Percentiles rank a stretch among this genome's conserved stretches.
phyloP scores from a whole-genome alignment of 2,113 vertebrate species.

The Gopherus evgoodei region DNA sequence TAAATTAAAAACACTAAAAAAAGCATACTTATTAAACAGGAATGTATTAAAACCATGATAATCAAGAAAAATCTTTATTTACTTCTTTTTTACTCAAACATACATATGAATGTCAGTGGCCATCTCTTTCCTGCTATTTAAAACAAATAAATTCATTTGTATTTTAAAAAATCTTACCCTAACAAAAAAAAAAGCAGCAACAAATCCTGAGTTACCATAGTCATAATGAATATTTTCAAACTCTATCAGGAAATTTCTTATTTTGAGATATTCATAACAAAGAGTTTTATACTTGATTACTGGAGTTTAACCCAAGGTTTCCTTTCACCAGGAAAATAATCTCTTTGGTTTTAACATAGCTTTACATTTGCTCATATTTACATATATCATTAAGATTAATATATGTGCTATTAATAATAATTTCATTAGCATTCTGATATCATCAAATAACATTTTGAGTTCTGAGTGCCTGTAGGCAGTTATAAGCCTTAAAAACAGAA shows the following conservation, averaged over 20 bases:
- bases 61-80: conserved; percentile 3
- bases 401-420: conserved; percentile 78
- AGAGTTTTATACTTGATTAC: conserved; percentile 32
- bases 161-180: background rate
- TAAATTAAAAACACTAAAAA: conserved; percentile 1
- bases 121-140: conserved; percentile 33
- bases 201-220: background rate
- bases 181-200: background rate
- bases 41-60: background rate
- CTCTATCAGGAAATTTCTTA: conserved; percentile 27
- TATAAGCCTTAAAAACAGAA: conserved; percentile 69
- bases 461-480: conserved; percentile 72
- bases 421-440: conserved; percentile 78
- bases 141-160: conserved; percentile 7
- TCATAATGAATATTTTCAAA: conserved; percentile 7
- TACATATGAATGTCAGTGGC: background rate
- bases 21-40: background rate
- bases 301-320: conserved; percentile 67
- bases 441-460: conserved; percentile 79
- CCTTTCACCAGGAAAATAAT: conserved; percentile 62
- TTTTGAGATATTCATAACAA: conserved; percentile 13
- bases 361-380: conserved; percentile 68
- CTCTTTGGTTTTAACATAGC: conserved; percentile 47
- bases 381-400: conserved; percentile 78
- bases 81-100: background rate